Conservation (phyloP, 2,888 invertebrate species). For the Tortricodes alternella region DNA sequence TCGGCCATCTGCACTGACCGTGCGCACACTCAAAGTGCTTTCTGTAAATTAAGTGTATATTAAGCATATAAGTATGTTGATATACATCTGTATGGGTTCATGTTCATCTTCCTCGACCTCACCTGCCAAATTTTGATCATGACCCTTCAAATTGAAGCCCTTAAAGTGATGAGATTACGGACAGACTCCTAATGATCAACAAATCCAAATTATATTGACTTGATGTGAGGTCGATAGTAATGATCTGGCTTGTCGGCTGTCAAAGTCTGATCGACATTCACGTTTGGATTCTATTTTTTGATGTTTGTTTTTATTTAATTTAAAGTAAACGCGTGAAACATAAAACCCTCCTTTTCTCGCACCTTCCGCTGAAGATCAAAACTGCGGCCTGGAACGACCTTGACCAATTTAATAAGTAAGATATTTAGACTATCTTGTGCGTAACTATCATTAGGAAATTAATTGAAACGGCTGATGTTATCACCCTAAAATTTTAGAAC, state of each 20-base stretch:
- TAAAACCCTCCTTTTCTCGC: no score
- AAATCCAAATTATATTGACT: not conserved
- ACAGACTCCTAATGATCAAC: constrained; percentile 1
- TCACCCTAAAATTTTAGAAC: constrained; percentile 17
- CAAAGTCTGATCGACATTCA: constrained; percentile 5
- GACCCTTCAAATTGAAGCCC: constrained; percentile 18
- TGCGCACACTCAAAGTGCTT: no score
- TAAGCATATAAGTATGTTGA: no score
- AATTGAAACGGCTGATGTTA: not conserved
- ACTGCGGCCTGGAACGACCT: no score
- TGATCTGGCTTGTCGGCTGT: constrained; percentile 1
- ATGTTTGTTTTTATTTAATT: not conserved
- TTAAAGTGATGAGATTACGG: not conserved
- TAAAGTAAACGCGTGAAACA: no score
- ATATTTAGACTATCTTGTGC: not conserved
- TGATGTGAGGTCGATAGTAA: not conserved
- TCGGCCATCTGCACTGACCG: no score
- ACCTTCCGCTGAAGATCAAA: no score
- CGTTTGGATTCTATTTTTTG: not conserved
- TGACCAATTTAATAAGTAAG: no score
- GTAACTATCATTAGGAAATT: not conserved
- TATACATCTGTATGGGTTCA: no score
- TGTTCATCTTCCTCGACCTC: constrained; percentile 5
- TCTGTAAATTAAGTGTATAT: no score
- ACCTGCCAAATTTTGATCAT: constrained; percentile 15